A percentile compares a stretch with the other conserved stretches of the same genome.
Conservation (phyloP, 2,797 vertebrate species). For the Mycteria americana region DNA sequence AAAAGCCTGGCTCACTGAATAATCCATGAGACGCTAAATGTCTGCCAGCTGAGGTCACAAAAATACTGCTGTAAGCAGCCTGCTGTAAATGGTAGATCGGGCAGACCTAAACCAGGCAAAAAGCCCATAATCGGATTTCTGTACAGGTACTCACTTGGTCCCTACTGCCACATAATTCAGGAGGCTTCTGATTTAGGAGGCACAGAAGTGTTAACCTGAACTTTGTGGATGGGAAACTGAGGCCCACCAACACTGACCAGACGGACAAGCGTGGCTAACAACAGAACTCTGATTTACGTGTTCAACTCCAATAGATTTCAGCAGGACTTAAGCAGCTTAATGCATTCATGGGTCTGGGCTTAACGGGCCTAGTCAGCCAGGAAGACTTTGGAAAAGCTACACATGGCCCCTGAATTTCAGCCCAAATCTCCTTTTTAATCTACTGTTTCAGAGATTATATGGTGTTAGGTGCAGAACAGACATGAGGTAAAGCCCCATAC, state of each 20-base stretch:
- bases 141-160: background rate
- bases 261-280: background rate
- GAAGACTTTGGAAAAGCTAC: background rate
- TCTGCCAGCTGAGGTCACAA: background rate
- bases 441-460: background rate
- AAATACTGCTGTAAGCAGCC: background rate
- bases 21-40: constrained; percentile 9
- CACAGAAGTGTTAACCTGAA: background rate
- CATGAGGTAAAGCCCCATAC: background rate
- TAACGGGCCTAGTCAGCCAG: background rate
- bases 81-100: background rate
- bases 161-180: background rate
- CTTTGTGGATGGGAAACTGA: background rate
- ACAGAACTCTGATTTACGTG: background rate
- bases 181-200: background rate
- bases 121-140: background rate
- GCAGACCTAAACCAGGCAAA: background rate
- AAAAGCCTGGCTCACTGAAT: constrained; percentile 21
- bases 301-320: background rate
- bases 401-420: background rate
- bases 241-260: background rate
- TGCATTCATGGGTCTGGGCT: background rate
- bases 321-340: background rate
- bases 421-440: background rate
- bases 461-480: background rate